Conservation (phyloP, 1,140 invertebrate genomes). For the Pseudachorutes palmiensis region DNA sequence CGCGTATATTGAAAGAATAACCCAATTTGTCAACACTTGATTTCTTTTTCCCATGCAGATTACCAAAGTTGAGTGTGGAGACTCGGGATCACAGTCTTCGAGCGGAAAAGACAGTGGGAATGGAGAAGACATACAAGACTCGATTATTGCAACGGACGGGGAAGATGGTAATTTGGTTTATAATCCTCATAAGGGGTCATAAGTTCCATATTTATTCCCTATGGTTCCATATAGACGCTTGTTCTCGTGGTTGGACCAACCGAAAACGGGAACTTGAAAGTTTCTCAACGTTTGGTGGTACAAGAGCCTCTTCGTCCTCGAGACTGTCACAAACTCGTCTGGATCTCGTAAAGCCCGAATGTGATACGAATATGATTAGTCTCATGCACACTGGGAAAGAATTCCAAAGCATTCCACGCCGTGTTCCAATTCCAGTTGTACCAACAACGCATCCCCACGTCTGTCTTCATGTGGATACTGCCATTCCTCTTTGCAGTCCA, state of each 20-base stretch:
- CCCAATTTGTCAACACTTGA: background rate
- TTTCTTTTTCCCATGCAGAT: background rate
- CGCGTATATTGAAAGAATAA: too few relatives aligned
- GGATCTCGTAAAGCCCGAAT: constrained; percentile 21
- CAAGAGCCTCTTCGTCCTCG: constrained; percentile 23
- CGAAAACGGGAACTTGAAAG: constrained; percentile 29
- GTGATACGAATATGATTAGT: constrained; percentile 25
- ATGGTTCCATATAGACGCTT: background rate
- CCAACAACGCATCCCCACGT: constrained; percentile 9
- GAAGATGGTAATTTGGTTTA: constrained; percentile 24
- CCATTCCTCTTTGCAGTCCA: background rate
- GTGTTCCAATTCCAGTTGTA: constrained; percentile 22
- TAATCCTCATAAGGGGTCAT: background rate
- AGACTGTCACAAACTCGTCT: constrained; percentile 22
- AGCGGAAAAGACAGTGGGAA: constrained; percentile 33
- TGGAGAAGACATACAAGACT: constrained; percentile 29
- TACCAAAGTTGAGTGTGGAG: constrained; percentile 22
- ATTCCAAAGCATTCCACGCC: constrained; percentile 20
- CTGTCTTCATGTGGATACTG: background rate
- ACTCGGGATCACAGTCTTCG: constrained; percentile 29
- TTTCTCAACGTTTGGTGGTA: constrained; percentile 33
- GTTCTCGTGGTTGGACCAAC: background rate
- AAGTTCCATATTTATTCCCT: background rate
- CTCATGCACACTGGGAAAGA: constrained; percentile 26
- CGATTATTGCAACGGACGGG: constrained; percentile 9